A percentile compares a stretch with the other conserved stretches of the same genome.
Conservation (phyloP, 2,797 vertebrate genomes). For the Amphiprion clarkii region DNA sequence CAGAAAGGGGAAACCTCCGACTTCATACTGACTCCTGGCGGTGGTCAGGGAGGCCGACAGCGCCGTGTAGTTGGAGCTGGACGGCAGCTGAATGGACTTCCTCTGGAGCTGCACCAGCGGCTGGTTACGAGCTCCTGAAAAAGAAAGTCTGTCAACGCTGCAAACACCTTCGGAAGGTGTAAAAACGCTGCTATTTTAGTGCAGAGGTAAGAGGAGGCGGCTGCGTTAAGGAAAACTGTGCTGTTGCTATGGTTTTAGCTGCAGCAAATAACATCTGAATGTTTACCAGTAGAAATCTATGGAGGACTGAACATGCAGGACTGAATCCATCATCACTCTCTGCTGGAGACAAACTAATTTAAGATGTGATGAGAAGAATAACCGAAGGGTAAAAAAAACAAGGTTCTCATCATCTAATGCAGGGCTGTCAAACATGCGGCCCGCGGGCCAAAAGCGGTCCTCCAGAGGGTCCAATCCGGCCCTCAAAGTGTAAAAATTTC, state of each 20-base stretch:
- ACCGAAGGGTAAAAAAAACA: background rate
- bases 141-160: background rate
- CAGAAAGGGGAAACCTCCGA: constrained; percentile 93
- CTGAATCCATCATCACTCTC: constrained; percentile 15
- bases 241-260: constrained; percentile 65
- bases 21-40: constrained; percentile 90
- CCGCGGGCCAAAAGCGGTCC: no score
- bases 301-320: constrained; percentile 1
- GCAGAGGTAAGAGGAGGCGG: background rate
- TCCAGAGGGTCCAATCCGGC: no score
- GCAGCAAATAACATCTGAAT: constrained; percentile 51
- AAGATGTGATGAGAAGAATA: constrained; percentile 12
- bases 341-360: constrained; percentile 31
- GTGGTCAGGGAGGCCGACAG: constrained; percentile 92
- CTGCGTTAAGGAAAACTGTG: constrained; percentile 16
- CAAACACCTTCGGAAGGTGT: accelerated
- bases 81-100: constrained; percentile 89
- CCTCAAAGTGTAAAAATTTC: no score
- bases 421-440: no score
- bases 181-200: background rate
- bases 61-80: constrained; percentile 91
- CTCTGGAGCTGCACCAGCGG: constrained; percentile 95
- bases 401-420: no score
- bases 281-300: constrained; percentile 1
- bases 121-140: constrained; percentile 90